Base-by-base conservation (phyloP, 2,797 vertebrate species). In the Hybognathus amarus region DNA sequence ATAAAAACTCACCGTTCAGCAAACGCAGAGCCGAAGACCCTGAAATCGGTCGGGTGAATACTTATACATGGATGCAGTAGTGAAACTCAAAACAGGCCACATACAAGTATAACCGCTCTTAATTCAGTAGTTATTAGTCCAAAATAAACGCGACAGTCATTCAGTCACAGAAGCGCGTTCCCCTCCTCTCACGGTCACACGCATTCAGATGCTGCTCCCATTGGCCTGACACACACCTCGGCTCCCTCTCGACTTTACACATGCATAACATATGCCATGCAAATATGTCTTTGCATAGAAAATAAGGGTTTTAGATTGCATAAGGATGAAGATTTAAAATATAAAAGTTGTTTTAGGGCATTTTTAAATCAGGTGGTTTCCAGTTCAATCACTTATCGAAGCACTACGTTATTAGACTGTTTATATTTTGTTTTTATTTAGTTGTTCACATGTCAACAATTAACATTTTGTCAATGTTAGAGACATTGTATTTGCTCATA, bases 1-100 rank as follows among this genome's bases (percentile, higher is more conserved):
- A 30, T 6, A 1, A 10, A 59, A 47, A 81, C 88, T 86, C 56
- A 87, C 88, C 85, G 82, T 69, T 87, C 76, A 87, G 68, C 71
- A 69, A 42, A 71, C 71, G 64, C 80, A 42, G 70, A 85, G 66
- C 76, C 84, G 13, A 30, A 24, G 52, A 80, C 84, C 67, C 84
- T 56, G 66, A 13, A 4, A 4, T 12, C 27, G 71, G 42, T 56
- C 70, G 22, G 7, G 22, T 64, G 1, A 42, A 50, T 2, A 2
- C 4, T n/a, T 30, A 76, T 61, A 45, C 87, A 85, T 86, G 17
- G 76, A 61, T 74, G 82, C 84, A 45, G 40, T 10, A 11, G 5
- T 36, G 36, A 38, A 78, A n/a, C 9, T 1, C 8, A n/a, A 5
- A 1, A 5, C 68, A 20, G 15, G 15, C 6, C 22, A 33, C 42